A percentile compares a stretch with the other conserved stretches of the same genome.
phyloP scores from a whole-genome alignment of 1,140 invertebrate genomes.

The Dolichoris vasculosae region DNA sequence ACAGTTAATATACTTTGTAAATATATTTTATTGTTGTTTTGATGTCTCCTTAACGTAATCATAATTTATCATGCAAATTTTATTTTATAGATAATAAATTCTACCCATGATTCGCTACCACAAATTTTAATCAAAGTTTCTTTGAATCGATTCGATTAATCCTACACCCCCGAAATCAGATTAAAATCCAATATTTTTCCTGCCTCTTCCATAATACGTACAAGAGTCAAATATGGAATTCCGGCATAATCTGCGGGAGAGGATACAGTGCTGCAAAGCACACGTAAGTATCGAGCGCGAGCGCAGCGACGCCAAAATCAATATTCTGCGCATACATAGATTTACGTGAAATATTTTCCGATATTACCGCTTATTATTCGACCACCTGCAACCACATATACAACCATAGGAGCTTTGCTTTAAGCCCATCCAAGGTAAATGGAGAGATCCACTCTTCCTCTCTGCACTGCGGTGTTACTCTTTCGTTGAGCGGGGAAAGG shows the following conservation, averaged over 20 bases:
- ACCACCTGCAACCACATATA: conserved; percentile 55
- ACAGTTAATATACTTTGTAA: neutral
- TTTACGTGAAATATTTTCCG: conserved; percentile 70
- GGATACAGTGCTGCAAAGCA: neutral
- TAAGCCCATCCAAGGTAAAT: conserved; percentile 57
- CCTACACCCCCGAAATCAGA: neutral
- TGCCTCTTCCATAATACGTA: neutral
- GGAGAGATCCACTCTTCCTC: neutral
- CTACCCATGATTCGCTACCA: neutral
- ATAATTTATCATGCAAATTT: neutral
- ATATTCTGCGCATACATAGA: conserved; percentile 62
- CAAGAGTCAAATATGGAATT: conserved; percentile 11
- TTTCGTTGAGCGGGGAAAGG: neutral
- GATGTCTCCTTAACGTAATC: neutral
- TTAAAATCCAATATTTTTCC: conserved; percentile 26
- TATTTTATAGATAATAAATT: neutral
- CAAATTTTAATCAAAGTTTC: conserved; percentile 17
- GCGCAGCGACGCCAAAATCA: conserved; percentile 57
- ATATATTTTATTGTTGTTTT: neutral
- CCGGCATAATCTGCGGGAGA: neutral
- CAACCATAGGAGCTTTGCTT: conserved; percentile 23
- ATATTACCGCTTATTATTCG: conserved; percentile 68
- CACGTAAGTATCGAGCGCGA: conserved; percentile 41
- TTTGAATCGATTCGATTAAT: conserved; percentile 10
- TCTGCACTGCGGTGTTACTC: neutral